These are phyloP conservation scores for Heliconius himera DNA, from an alignment of 1,140 invertebrate species.

Conservation along the genomic window DNA sequence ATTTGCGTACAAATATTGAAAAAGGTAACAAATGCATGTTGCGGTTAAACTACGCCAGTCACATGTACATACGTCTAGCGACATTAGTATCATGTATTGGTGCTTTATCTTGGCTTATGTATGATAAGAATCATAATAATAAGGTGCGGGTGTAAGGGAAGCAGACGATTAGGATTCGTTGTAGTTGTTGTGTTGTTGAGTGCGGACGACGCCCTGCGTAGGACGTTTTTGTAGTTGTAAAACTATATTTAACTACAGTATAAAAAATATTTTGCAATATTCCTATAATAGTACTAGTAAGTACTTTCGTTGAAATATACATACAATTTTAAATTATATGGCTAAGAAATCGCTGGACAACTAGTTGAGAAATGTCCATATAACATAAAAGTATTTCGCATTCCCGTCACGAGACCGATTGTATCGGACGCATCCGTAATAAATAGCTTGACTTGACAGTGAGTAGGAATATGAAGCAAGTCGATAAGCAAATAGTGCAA, in stretches of 20 bases:
- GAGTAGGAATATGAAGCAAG: constrained; percentile 27
- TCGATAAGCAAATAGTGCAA: constrained; percentile 29
- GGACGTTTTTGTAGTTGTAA: constrained; percentile 2
- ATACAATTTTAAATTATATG: background rate
- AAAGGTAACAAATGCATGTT: background rate
- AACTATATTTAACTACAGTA: background rate
- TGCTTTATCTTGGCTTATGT: background rate
- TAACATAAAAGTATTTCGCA: constrained; percentile 24
- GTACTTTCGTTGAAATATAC: background rate
- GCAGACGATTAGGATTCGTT: constrained; percentile 17
- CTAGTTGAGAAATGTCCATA: constrained; percentile 26
- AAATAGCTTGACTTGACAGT: constrained; percentile 38
- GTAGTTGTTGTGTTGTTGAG: constrained; percentile 13
- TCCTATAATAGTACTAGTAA: background rate
- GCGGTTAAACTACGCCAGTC: too few relatives aligned
- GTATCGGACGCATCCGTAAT: constrained; percentile 41
- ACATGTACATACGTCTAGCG: background rate
- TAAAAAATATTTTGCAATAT: background rate
- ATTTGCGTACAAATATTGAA: background rate
- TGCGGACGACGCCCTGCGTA: constrained; percentile 15
- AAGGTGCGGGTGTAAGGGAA: constrained; percentile 28
- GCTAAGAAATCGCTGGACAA: background rate
- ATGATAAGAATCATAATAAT: constrained; percentile 13
- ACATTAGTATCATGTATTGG: background rate
- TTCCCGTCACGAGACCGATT: constrained; percentile 36